Conservation (phyloP, 2,888 invertebrate species). For the Myopa tessellatipennis region DNA sequence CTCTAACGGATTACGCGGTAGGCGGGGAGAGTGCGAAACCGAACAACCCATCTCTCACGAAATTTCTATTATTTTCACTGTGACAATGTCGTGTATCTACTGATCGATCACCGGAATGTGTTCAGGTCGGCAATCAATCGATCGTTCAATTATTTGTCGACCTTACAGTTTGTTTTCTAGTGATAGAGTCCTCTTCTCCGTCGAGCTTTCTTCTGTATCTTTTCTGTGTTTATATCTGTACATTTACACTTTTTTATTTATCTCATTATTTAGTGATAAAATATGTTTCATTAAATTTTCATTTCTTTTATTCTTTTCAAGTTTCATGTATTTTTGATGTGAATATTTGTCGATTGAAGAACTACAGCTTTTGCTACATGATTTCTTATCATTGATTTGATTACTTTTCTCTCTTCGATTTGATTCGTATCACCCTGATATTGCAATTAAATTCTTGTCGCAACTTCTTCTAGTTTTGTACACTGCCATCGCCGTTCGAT, state of each 20-base stretch:
- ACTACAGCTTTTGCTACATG: conserved; percentile 18
- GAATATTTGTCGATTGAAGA: conserved; percentile 5
- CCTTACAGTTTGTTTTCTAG: background rate
- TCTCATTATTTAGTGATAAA: conserved; percentile 1
- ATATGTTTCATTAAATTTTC: background rate
- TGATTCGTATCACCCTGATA: too few species aligned
- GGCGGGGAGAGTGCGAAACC: conserved; percentile 56
- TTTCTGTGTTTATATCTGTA: background rate
- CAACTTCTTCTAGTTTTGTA: too few species aligned
- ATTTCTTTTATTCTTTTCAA: background rate
- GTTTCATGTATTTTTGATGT: background rate
- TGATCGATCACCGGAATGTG: background rate
- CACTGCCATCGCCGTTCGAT: too few species aligned
- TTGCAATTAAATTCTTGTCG: too few species aligned
- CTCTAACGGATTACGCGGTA: conserved; percentile 60
- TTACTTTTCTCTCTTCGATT: background rate
- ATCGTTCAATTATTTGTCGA: background rate
- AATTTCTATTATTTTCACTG: background rate
- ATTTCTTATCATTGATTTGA: conserved; percentile 21
- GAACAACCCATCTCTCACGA: conserved; percentile 57
- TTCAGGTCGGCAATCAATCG: background rate
- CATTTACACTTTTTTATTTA: background rate
- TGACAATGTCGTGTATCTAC: background rate
- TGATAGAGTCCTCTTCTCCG: background rate
- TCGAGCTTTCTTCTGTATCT: background rate